Evolutionary conservation across 2,888 invertebrate species (phyloP).

Genomic region (Cephus pulcher): DNA sequence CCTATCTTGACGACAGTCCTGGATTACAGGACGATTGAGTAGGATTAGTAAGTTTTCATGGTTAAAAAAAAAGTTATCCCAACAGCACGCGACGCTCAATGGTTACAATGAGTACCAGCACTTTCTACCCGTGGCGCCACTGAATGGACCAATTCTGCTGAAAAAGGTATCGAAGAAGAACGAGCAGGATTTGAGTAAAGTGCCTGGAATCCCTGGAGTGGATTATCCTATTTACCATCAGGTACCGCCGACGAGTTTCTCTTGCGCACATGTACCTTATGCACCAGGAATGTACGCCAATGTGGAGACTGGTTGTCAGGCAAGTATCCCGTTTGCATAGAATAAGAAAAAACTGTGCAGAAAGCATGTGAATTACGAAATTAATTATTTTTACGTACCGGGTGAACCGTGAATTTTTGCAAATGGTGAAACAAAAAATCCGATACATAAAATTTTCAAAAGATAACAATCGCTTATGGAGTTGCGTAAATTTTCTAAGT

Average conservation of each 20-base stretch:
- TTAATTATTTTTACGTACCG: not conserved
- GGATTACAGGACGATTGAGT: not conserved
- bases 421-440: not conserved
- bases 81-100: constrained; percentile 33
- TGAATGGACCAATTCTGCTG: constrained; percentile 39
- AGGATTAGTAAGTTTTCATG: not conserved
- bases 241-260: constrained; percentile 84
- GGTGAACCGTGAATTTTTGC: not conserved
- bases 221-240: constrained; percentile 85
- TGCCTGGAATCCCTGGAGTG: constrained; percentile 83
- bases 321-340: constrained; percentile 48
- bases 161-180: constrained; percentile 67
- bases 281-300: constrained; percentile 93
- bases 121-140: constrained; percentile 40
- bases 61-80: not conserved
- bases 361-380: not conserved
- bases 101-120: constrained; percentile 42
- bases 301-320: constrained; percentile 89
- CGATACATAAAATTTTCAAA: not conserved
- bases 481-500: not conserved
- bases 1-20: not conserved
- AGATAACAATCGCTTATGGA: not conserved
- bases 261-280: constrained; percentile 82
- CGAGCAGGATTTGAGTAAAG: constrained; percentile 82
- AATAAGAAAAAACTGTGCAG: not conserved